A percentile compares a stretch with the other conserved stretches of the same genome.
Evolutionary conservation across 2,888 invertebrate genomes (phyloP).

Genomic region (Andrena chrysosceles): DNA sequence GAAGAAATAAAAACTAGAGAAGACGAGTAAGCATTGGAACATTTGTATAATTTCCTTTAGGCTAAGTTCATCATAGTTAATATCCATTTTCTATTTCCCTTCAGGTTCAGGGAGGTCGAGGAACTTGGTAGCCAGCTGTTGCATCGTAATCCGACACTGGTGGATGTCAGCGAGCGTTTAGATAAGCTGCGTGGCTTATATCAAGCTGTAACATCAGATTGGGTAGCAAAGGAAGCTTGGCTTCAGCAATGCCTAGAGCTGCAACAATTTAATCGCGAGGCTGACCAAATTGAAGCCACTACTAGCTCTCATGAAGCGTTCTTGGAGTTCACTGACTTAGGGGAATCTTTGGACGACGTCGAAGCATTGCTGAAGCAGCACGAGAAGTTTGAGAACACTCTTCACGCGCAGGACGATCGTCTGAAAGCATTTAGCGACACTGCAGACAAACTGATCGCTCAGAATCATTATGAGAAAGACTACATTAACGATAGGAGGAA

Average conservation of each 20-base stretch:
- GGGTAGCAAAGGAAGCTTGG: constrained; percentile 94
- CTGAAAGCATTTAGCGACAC: constrained; percentile 93
- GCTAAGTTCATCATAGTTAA: not conserved
- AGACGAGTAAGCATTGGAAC: constrained; percentile 89
- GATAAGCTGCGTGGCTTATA: constrained; percentile 91
- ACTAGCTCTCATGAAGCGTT: constrained; percentile 97
- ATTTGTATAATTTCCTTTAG: not conserved
- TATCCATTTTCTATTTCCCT: not conserved
- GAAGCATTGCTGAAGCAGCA: constrained; percentile 97
- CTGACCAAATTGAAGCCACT: constrained; percentile 98
- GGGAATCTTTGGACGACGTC: constrained; percentile 95
- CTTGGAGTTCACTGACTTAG: constrained; percentile 94
- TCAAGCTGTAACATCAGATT: constrained; percentile 89
- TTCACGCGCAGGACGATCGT: constrained; percentile 97
- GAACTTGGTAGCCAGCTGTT: constrained; percentile 92
- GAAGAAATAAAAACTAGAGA: constrained; percentile 96
- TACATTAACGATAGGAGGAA: constrained; percentile 90
- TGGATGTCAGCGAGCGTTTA: constrained; percentile 92
- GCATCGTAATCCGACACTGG: constrained; percentile 90
- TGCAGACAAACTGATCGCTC: constrained; percentile 92
- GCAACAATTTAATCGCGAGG: constrained; percentile 97
- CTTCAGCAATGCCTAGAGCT: constrained; percentile 95
- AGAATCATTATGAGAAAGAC: constrained; percentile 92
- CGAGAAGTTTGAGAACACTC: constrained; percentile 96
- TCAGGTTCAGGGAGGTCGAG: constrained; percentile 92